Evolutionary conservation across 2,797 vertebrate species (phyloP), one percentile per base, ranked within the genome.

Genomic region (Pteronotus mesoamericanus): DNA sequence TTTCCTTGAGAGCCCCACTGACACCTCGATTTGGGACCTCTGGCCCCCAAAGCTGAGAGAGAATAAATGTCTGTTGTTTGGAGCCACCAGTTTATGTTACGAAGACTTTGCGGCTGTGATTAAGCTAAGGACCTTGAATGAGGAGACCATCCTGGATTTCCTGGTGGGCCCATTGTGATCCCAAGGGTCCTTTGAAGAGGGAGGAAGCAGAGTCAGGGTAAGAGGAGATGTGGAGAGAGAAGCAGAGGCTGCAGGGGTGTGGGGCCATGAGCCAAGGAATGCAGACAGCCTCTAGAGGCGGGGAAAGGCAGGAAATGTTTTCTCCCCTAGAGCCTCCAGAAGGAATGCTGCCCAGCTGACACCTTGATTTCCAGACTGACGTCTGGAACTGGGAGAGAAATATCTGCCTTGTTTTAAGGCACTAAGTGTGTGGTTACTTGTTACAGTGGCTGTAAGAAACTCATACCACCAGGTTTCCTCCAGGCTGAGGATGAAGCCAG

Each of bases 261-360:
- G 7, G 18, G 39, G 29, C 37, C 48, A 37, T 5, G 6, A 72
- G 68, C 74, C 80, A 12, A 61, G 86, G 74, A 12, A 42, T 5
- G 19, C 11, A 15, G 44, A 32, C 5, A 59, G 26, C 59, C 26
- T 61, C 26, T 32, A 32, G 59, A 32, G 61, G 59, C 12, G 29
- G n/a, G 53, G n/a, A 37, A 39, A 46, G 42, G n/a, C n/a, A 82
- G 87, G 48, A 51, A 1, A 14, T 4, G 46, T 2, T 14, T 16
- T 53, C 26, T 59, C 2, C 7, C 51, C 15, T 11, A 6, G 9
- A 4, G 42, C 19, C 8, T 26, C 9, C 19, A 21, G 64, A 34
- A 61, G 66, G 72, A 37, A 8, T 0, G 3, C 7, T 4, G 42
- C 53, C 46, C 32, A 3, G 29, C 3, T 0, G 2, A 42, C 29